phyloP scores from a whole-genome alignment of 2,113 vertebrate species.

The Hippocampus mohnikei region DNA sequence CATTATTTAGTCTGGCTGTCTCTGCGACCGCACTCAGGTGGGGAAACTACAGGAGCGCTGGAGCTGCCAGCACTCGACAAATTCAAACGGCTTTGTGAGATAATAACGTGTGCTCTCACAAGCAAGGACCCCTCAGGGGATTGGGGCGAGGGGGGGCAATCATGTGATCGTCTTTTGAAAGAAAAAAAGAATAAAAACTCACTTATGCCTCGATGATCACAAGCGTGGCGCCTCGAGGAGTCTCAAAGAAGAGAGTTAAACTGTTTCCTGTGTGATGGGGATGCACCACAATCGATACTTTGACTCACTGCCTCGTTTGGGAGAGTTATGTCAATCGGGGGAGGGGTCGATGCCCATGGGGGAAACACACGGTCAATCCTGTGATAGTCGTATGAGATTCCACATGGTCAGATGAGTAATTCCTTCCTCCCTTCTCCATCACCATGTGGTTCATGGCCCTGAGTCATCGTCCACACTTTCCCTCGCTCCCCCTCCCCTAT shows the following conservation, averaged over 20 bases:
- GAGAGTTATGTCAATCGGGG: slow-evolving; percentile 15
- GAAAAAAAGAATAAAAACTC: slow-evolving; percentile 13
- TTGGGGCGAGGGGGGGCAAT: background rate
- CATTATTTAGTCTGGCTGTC: slow-evolving; percentile 20
- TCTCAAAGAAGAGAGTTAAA: slow-evolving; percentile 4
- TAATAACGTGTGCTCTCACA: slow-evolving; percentile 22
- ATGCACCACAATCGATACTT: slow-evolving; percentile 6
- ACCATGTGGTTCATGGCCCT: slow-evolving; percentile 77
- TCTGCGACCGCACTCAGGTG: slow-evolving; percentile 12
- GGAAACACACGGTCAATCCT: slow-evolving; percentile 77
- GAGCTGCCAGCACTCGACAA: slow-evolving; percentile 1
- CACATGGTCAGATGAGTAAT: slow-evolving; percentile 87
- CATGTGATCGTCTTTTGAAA: background rate
- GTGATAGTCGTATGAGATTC: slow-evolving; percentile 85
- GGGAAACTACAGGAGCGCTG: background rate
- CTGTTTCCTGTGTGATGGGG: slow-evolving; percentile 9
- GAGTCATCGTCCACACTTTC: slow-evolving; percentile 77
- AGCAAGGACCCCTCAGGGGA: background rate
- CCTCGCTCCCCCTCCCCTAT: slow-evolving; percentile 43
- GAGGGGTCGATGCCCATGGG: slow-evolving; percentile 32
- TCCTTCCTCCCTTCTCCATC: slow-evolving; percentile 72
- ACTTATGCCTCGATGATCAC: background rate
- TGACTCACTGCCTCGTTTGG: slow-evolving; percentile 12
- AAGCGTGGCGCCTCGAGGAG: slow-evolving; percentile 8
- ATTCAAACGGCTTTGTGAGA: slow-evolving; percentile 31